Base-by-base conservation (phyloP, 1,140 invertebrate species). In the Harlomillsia oculata region DNA sequence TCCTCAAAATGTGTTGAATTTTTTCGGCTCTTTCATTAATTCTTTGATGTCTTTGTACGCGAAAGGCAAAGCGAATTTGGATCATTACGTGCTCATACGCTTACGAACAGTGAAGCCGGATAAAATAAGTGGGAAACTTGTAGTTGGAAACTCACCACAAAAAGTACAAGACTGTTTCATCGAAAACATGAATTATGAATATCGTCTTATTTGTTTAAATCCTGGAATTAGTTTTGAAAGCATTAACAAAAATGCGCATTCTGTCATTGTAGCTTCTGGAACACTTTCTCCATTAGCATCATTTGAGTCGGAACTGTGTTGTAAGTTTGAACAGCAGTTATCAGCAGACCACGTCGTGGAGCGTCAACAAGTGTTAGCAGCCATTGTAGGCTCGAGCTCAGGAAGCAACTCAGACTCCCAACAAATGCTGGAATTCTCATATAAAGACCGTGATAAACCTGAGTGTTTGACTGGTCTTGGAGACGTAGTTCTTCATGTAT, bases 191-290 rank as follows among this genome's bases (percentile, higher is more conserved):
- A 21, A 1, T 3, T 32, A 48, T 36, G 54, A 56, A 28, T 62
- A 80, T 5, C 71, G 76, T 56, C 72, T 80, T 50, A 78, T 77
- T 75, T 80, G 78, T 59, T 69, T 80, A 61, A 78, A 78, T 60
- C 76, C 78, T 16, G 78, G 70, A 26, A 70, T 80, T 46, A 76
- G 72, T 61, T 70, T 72, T 58, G 71, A 67, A 40, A 72, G 75
- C 52, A 68, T 76, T 5, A 62, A 66, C 14, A 41, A 59, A 23
- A 30, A 55, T 16, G 65, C 67, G 2, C 71, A 71, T 28, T 71
- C 70, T 45, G 65, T 80, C 14, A 71, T 80, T 18, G 64, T 80
- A 4, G 75, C 76, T n/a, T 78, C 77, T 37, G 78, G 79, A 30
- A 80, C 79, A 6, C 69, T 80, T 5, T 75, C 74, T 28, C 79